phyloP scores from a whole-genome alignment of 2,113 vertebrate species.

The Phaethornis superciliosus region DNA sequence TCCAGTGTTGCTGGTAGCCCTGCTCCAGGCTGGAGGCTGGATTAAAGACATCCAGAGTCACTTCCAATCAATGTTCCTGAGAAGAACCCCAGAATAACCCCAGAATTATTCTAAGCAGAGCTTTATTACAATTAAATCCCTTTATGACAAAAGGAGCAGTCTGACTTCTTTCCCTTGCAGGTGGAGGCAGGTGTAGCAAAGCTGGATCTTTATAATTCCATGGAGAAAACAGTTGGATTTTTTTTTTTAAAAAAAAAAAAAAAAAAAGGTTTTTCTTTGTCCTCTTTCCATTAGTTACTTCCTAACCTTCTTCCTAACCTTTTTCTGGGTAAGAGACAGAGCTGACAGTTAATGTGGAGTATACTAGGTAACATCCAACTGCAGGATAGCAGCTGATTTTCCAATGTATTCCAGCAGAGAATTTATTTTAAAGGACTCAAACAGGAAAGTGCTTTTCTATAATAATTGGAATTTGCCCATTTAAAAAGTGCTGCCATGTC shows the following conservation, averaged over 20 bases:
- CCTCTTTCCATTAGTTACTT: neutral
- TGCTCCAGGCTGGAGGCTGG: neutral
- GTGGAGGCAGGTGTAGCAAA: neutral
- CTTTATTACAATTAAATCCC: neutral
- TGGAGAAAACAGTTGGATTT: neutral
- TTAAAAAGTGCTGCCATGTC: neutral
- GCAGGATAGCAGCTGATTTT: neutral
- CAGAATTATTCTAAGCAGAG: neutral
- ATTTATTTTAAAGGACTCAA: neutral
- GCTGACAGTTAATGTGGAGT: neutral
- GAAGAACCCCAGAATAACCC: neutral
- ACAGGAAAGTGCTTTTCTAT: neutral
- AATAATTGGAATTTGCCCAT: neutral
- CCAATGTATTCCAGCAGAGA: neutral
- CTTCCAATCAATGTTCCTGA: neutral
- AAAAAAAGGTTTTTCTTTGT: neutral
- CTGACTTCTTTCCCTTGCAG: neutral
- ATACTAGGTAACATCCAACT: neutral
- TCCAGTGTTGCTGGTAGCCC: accelerated
- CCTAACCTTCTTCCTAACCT: neutral
- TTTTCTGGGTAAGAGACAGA: neutral
- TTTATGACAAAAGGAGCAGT: neutral
- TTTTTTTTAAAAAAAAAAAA: no score
- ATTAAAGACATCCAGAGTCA: neutral
- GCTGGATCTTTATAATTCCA: neutral